phyloP scores from a whole-genome alignment of 2,888 invertebrate genomes.

The Drosophila nr. fundita region DNA sequence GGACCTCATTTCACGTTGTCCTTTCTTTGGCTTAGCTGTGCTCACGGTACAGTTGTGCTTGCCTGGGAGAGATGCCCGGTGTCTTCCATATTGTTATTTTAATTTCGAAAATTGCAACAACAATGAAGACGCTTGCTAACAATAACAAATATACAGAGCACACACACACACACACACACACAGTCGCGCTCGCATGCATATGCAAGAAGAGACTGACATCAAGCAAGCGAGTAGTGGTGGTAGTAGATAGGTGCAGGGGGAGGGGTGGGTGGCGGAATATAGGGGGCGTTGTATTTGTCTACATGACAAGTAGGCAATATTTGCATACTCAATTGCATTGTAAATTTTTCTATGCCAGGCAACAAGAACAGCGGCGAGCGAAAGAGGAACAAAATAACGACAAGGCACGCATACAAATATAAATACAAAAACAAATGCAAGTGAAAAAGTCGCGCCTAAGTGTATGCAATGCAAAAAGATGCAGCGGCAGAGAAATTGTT shows the following conservation, averaged over 20 bases:
- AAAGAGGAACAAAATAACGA: constrained; percentile 29
- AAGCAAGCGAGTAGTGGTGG: constrained; percentile 10
- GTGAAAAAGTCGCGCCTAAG: constrained; percentile 76
- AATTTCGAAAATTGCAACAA: constrained; percentile 77
- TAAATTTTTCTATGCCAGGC: constrained; percentile 79
- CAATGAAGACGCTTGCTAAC: constrained; percentile 64
- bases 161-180: constrained; percentile 15
- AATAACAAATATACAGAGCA: constrained; percentile 60
- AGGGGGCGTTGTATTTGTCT: constrained; percentile 69
- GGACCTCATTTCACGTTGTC: constrained; percentile 2
- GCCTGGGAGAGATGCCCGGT: constrained; percentile 13
- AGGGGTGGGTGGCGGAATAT: not conserved
- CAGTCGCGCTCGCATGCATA: constrained; percentile 38
- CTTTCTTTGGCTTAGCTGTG: not conserved
- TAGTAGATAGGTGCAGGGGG: not conserved
- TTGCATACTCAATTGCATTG: constrained; percentile 85
- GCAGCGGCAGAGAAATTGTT: constrained; percentile 68
- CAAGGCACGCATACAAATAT: constrained; percentile 43
- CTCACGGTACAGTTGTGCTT: constrained; percentile 59
- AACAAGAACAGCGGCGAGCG: constrained; percentile 24
- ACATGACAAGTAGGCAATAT: constrained; percentile 83
- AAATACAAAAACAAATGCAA: constrained; percentile 36
- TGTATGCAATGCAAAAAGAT: constrained; percentile 77
- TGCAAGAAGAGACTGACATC: constrained; percentile 29
- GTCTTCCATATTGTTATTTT: constrained; percentile 72